These are phyloP conservation scores for Mythimna lalbum DNA, from an alignment of 2,888 invertebrate species.

Conservation along the genomic window DNA sequence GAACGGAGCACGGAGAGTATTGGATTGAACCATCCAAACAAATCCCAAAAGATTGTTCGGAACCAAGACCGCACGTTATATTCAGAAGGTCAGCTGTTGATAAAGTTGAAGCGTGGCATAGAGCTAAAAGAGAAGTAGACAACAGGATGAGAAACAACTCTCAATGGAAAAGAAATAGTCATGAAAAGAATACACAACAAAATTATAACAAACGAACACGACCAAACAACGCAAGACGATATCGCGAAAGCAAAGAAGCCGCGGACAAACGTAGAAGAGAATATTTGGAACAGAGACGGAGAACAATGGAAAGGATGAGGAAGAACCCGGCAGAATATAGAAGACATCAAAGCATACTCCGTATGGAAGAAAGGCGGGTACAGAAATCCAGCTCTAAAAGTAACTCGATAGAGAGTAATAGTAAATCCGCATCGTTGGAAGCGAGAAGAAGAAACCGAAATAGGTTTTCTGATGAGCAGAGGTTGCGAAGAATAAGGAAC, in stretches of 20 bases:
- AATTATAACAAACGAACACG: constrained; percentile 72
- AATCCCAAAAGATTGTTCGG: constrained; percentile 77
- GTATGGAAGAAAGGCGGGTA: constrained; percentile 80
- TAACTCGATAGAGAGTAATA: constrained; percentile 75
- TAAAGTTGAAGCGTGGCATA: constrained; percentile 82
- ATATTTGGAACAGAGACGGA: constrained; percentile 81
- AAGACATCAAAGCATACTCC: constrained; percentile 77
- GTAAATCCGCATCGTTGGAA: constrained; percentile 71
- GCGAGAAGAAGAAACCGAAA: constrained; percentile 72
- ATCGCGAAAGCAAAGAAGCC: constrained; percentile 91
- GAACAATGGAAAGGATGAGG: constrained; percentile 81
- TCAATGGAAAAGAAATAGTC: constrained; percentile 85
- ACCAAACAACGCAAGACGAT: constrained; percentile 85
- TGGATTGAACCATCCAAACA: constrained; percentile 93
- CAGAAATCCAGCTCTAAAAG: constrained; percentile 74
- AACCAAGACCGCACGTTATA: constrained; percentile 92
- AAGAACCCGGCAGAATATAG: constrained; percentile 83
- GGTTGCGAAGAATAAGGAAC: constrained; percentile 76
- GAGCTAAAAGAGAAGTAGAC: constrained; percentile 79
- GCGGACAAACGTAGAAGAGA: constrained; percentile 83
- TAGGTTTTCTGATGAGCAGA: constrained; percentile 71
- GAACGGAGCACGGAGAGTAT: constrained; percentile 92
- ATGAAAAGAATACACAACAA: constrained; percentile 85
- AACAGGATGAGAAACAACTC: constrained; percentile 62
- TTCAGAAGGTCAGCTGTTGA: constrained; percentile 93